Evolutionary conservation across 2,888 invertebrate species (phyloP).

Genomic region (Eubasilissa splendida): DNA sequence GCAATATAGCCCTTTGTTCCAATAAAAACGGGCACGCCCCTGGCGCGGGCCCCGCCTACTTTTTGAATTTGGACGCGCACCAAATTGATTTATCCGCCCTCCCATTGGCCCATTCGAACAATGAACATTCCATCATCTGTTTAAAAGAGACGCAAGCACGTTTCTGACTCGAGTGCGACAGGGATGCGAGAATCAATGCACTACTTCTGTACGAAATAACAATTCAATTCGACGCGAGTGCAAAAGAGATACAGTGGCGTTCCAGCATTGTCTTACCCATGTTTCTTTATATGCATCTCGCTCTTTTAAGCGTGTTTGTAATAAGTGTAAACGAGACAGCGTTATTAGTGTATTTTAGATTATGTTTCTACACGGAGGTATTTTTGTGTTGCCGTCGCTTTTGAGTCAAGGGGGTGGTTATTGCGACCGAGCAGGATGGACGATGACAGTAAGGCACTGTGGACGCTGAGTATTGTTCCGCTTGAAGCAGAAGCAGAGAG

Average conservation of each 20-base stretch:
- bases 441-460: neutral
- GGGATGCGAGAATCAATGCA: conserved; percentile 44
- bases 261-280: neutral
- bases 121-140: conserved; percentile 29
- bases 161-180: conserved; percentile 9
- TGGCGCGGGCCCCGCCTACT: conserved; percentile 43
- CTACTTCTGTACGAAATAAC: conserved; percentile 32
- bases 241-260: conserved; percentile 29
- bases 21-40: conserved; percentile 48
- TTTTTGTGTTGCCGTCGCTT: neutral
- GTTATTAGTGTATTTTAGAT: neutral
- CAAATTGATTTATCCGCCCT: conserved; percentile 42
- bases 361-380: neutral
- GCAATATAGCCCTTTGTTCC: conserved; percentile 55
- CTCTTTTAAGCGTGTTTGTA: neutral
- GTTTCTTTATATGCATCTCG: neutral
- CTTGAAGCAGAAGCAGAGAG: conserved; percentile 1
- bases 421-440: neutral
- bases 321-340: neutral
- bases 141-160: conserved; percentile 34
- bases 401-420: neutral
- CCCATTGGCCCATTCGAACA: conserved; percentile 45
- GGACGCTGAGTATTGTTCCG: conserved; percentile 5
- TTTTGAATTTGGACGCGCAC: conserved; percentile 16
- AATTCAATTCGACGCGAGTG: conserved; percentile 20